These are phyloP conservation scores for Eunapius fragilis DNA, from an alignment of 37 sponge, comb jelly and placozoan genomes.

Conservation along the genomic window DNA sequence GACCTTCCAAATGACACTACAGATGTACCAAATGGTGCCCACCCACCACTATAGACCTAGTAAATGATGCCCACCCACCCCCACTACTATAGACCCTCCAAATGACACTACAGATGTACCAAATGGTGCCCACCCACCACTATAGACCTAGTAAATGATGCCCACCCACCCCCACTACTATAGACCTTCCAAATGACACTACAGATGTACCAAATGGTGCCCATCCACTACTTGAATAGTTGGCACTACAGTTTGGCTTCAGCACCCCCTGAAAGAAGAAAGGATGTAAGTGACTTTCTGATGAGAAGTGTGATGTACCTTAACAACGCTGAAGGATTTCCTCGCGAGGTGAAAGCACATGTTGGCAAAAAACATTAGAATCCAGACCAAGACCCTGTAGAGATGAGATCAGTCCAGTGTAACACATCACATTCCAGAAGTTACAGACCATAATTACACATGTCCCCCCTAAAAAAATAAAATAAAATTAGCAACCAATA, in stretches of 20 bases:
- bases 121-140: slow-evolving; percentile 37
- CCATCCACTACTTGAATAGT: not conserved
- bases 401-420: not conserved
- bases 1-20: not conserved
- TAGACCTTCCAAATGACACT: not conserved
- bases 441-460: too few relatives aligned
- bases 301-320: slow-evolving; percentile 10
- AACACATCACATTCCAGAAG: too few relatives aligned
- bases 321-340: slow-evolving; percentile 70
- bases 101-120: not conserved
- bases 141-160: not conserved
- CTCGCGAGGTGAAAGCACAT: slow-evolving; percentile 60
- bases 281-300: not conserved
- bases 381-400: slow-evolving; percentile 4
- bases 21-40: not conserved
- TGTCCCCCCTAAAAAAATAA: too few relatives aligned
- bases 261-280: not conserved
- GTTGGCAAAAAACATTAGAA: slow-evolving; percentile 65
- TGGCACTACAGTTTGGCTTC: not conserved
- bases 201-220: not conserved
- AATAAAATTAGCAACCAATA: too few relatives aligned
- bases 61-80: not conserved
- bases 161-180: not conserved
- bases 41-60: not conserved
- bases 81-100: not conserved